Base-by-base conservation (phyloP, 2,113 vertebrate genomes). In the Leucopsar rothschildi region DNA sequence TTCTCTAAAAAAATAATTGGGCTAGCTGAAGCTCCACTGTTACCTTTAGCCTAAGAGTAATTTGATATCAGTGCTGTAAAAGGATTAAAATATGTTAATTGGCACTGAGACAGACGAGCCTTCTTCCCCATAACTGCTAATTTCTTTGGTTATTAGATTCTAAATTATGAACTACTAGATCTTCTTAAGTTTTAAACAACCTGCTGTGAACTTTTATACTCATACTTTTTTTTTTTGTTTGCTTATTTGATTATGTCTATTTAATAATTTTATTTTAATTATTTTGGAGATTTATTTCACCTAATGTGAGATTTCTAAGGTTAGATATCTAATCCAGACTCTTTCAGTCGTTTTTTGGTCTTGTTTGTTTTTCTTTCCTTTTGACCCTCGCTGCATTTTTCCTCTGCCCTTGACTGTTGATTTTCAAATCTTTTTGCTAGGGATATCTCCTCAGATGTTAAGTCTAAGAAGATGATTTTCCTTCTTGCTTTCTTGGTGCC, bases 341-440 rank as follows among this genome's bases (percentile, higher is more conserved):
- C n/a, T 28, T 47, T 2, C 6, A 72, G 24, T 27, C 3, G 0
- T 29, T 18, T 44, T 42, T 76, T 59, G 8, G 5, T 27, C 39
- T 27, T 56, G 11, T 35, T 53, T 33, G 24, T 5, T 39, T 42
- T 31, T 72, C 4, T 33, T 81, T 47, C 3, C 1, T 35, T 93
- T 83, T 93, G 39, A 29, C 6, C 4, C 3, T 75, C 9, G 4
- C 0, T 3, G 1, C 11, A 3, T 76, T 85, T 70, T 56, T 11
- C 5, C 7, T 47, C n/a, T 82, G 6, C 13, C 14, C 3, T 4
- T 18, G 31, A 33, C 4, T 12, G 11, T 27, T 75, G 25, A n/a
- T 88, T 92, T 85, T 85, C 18, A 49, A 22, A 13, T 45, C 6
- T 33, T 39, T 44, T 86, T 84, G 13, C 60, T 25, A 18, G 5